Evolutionary conservation across 1,140 invertebrate species (phyloP).

Genomic region (Euura saliciscinereae): DNA sequence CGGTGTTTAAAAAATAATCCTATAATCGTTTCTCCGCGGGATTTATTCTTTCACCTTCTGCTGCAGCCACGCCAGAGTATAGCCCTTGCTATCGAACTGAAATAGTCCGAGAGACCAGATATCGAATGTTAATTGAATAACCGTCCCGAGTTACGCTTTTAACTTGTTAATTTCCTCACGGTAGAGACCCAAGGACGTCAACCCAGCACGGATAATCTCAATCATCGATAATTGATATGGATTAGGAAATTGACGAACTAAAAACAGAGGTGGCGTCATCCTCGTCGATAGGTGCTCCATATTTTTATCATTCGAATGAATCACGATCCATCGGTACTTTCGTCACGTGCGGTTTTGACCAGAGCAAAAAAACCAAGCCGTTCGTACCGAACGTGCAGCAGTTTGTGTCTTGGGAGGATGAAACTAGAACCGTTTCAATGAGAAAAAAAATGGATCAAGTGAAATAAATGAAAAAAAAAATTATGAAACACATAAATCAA

Average conservation of each 20-base stretch:
- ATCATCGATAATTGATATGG: constrained; percentile 2
- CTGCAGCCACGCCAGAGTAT: no score
- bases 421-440: no score
- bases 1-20: neutral
- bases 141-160: neutral
- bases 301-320: neutral
- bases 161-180: neutral
- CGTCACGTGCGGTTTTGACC: no score
- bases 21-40: neutral
- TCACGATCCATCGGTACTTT: no score
- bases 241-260: neutral
- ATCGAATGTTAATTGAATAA: neutral
- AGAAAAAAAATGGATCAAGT: no score
- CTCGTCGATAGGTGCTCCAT: neutral
- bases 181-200: neutral
- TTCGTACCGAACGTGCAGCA: no score
- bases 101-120: neutral
- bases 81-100: no score
- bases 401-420: no score
- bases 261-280: neutral
- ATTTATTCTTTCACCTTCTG: no score
- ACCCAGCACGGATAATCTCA: neutral
- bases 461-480: no score
- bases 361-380: no score
- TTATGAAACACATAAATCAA: no score